A percentile compares a stretch with the other conserved stretches of the same genome.
These are phyloP conservation scores for Aegotheles bennettii DNA, from an alignment of 2,113 vertebrate genomes.

Conservation along the genomic window DNA sequence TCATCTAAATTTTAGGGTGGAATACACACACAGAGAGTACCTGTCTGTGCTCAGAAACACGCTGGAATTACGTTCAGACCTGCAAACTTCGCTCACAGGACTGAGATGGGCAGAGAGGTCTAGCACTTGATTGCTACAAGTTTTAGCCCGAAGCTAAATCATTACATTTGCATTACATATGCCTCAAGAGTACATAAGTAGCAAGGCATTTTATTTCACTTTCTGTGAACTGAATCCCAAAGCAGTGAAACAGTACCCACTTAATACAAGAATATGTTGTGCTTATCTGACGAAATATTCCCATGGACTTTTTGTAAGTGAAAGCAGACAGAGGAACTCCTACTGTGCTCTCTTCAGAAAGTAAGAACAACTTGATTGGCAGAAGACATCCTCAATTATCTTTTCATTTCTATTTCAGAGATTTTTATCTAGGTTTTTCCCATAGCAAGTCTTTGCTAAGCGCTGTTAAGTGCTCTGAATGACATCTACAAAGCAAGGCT, in stretches of 20 bases:
- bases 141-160: constrained; percentile 42
- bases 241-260: constrained; percentile 1
- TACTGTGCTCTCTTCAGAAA: background rate
- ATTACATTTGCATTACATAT: constrained; percentile 48
- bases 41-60: background rate
- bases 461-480: constrained; percentile 6
- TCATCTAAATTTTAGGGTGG: background rate
- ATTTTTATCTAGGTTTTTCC: constrained; percentile 11
- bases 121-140: constrained; percentile 26
- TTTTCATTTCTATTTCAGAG: constrained; percentile 34
- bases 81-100: background rate
- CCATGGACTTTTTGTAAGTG: background rate
- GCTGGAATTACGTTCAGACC: background rate
- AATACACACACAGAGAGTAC: background rate
- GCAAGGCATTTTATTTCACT: constrained; percentile 20
- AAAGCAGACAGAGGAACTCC: background rate
- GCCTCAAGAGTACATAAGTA: background rate
- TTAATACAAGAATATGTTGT: constrained; percentile 3
- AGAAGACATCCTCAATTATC: constrained; percentile 21
- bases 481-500: constrained; percentile 14
- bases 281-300: background rate
- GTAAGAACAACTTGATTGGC: background rate
- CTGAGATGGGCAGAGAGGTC: constrained; percentile 3
- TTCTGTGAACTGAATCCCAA: constrained; percentile 13
- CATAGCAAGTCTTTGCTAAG: background rate